Evolutionary conservation across 2,888 invertebrate genomes (phyloP).

Genomic region (Latrodectus elegans): DNA sequence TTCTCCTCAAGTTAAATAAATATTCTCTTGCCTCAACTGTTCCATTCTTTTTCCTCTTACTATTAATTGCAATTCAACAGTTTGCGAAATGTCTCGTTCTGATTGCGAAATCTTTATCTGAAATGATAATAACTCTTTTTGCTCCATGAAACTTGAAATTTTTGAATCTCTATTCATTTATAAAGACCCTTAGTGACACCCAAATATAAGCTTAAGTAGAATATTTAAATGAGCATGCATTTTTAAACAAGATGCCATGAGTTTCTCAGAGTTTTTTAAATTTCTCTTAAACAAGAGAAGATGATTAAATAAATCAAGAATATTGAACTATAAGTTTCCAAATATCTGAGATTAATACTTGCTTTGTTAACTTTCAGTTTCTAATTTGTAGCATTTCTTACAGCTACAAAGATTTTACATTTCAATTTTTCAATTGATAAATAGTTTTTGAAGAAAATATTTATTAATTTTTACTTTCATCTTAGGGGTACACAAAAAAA

Average conservation of each 20-base stretch:
- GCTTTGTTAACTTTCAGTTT: no score
- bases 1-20: no score
- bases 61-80: background rate
- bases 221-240: conserved; percentile 24
- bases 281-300: background rate
- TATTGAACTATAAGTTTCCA: conserved; percentile 1
- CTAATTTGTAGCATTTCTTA: no score
- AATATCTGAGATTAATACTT: background rate
- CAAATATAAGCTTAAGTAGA: conserved; percentile 5
- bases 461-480: no score
- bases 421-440: no score
- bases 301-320: conserved; percentile 12
- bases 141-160: background rate
- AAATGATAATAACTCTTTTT: background rate
- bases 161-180: background rate
- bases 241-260: conserved; percentile 15
- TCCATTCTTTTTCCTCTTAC: no score
- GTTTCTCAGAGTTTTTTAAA: conserved; percentile 3
- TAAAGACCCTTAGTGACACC: background rate
- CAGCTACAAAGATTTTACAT: no score
- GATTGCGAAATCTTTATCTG: background rate
- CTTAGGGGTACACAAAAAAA: no score
- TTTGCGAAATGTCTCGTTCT: background rate
- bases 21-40: no score
- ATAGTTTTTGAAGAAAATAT: no score